phyloP scores from a whole-genome alignment of 2,113 vertebrate genomes.

The Amphiprion ocellaris region DNA sequence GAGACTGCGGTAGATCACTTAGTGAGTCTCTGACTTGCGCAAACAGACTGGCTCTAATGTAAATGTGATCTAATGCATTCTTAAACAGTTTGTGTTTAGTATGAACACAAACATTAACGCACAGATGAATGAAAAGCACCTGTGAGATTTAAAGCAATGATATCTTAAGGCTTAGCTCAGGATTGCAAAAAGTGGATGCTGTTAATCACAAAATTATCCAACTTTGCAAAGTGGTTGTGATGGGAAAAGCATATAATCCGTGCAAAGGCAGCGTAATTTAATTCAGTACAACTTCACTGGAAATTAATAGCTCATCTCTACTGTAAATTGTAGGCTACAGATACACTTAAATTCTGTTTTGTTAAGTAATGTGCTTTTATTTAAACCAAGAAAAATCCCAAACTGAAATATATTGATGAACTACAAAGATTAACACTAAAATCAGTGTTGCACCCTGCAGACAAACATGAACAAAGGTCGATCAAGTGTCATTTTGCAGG shows the following conservation, averaged over 20 bases:
- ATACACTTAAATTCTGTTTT: slow-evolving; percentile 1
- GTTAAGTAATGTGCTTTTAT: neutral
- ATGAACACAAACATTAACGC: slow-evolving; percentile 7
- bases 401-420: neutral
- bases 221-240: neutral
- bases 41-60: slow-evolving; percentile 14
- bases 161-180: neutral
- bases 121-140: neutral
- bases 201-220: slow-evolving; percentile 5
- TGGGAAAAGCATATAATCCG: neutral
- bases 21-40: slow-evolving; percentile 35
- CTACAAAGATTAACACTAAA: slow-evolving; percentile 3
- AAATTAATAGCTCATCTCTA: neutral
- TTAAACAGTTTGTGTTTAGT: slow-evolving; percentile 1
- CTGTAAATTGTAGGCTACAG: neutral
- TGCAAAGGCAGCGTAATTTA: neutral
- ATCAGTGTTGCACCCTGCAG: slow-evolving; percentile 4
- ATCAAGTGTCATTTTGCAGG: neutral
- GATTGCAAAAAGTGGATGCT: neutral
- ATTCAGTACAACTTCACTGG: neutral
- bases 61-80: slow-evolving; percentile 15
- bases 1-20: slow-evolving; percentile 50
- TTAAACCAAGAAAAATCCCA: slow-evolving; percentile 3
- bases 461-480: neutral
- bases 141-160: slow-evolving; percentile 2